These are phyloP conservation scores for Brenthis daphne DNA, from an alignment of 2,888 invertebrate species.

Conservation along the genomic window DNA sequence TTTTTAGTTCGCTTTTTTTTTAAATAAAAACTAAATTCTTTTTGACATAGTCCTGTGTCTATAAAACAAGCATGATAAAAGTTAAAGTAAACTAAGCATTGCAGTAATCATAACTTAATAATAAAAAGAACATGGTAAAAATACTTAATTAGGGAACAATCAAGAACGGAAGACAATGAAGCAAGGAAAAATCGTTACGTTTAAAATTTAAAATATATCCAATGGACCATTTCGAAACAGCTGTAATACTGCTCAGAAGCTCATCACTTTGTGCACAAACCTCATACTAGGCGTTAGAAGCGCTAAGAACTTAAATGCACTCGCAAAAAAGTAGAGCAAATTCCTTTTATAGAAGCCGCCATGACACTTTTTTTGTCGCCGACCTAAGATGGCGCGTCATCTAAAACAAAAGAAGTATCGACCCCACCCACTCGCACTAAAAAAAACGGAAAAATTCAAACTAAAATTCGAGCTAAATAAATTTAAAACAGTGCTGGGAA, in stretches of 20 bases:
- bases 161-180: background rate
- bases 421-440: constrained; percentile 66
- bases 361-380: constrained; percentile 78
- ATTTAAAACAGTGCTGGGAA: constrained; percentile 41
- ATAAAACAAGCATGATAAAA: no score
- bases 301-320: constrained; percentile 30
- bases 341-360: constrained; percentile 58
- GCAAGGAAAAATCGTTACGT: constrained; percentile 18
- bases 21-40: no score
- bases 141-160: background rate
- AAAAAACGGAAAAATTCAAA: constrained; percentile 41
- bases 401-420: constrained; percentile 76
- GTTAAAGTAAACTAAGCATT: background rate
- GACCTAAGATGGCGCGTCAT: constrained; percentile 78
- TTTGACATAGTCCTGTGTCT: no score
- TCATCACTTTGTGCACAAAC: constrained; percentile 16
- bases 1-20: background rate
- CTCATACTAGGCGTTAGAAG: constrained; percentile 17
- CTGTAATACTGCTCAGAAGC: background rate
- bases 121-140: background rate
- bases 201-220: constrained; percentile 17
- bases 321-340: constrained; percentile 38
- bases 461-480: constrained; percentile 36
- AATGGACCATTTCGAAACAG: background rate
- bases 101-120: background rate